phyloP scores from a whole-genome alignment of 2,113 vertebrate species.

The Halichoeres trimaculatus region DNA sequence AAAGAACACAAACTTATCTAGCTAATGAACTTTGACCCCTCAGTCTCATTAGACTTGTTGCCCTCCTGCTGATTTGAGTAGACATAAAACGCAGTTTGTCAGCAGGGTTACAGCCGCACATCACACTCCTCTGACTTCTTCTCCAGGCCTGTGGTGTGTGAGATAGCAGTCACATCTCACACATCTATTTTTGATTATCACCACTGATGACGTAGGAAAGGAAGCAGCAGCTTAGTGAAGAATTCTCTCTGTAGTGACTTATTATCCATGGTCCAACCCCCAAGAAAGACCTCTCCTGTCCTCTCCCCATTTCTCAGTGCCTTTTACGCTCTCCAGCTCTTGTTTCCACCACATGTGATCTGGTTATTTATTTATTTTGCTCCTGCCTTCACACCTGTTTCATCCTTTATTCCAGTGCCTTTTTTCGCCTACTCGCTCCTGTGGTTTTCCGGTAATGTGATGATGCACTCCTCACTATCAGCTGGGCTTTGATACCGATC shows the following conservation, averaged over 20 bases:
- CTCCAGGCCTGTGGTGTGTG: no score
- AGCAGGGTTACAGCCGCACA: constrained; percentile 11
- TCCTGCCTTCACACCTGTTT: constrained; percentile 10
- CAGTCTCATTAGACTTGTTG: background rate
- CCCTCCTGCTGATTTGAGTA: constrained; percentile 2
- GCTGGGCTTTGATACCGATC: constrained; percentile 56
- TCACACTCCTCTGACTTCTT: background rate
- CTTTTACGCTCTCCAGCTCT: constrained; percentile 12
- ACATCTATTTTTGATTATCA: constrained; percentile 23
- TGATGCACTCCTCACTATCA: constrained; percentile 44
- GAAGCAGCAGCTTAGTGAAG: constrained; percentile 1
- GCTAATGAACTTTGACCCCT: background rate
- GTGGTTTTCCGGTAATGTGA: constrained; percentile 49
- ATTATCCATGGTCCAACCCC: constrained; percentile 13
- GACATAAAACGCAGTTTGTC: background rate
- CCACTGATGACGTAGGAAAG: background rate
- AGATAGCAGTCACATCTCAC: background rate
- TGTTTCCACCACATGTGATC: constrained; percentile 38
- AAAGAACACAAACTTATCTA: no score
- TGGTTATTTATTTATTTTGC: background rate
- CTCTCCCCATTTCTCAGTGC: background rate
- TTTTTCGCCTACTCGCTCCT: background rate
- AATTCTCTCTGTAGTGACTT: constrained; percentile 16
- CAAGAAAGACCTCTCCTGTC: constrained; percentile 7
- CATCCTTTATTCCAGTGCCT: background rate